Evolutionary conservation across 1,140 invertebrate genomes (phyloP).

Genomic region (Meloidogyne chitwoodi): DNA sequence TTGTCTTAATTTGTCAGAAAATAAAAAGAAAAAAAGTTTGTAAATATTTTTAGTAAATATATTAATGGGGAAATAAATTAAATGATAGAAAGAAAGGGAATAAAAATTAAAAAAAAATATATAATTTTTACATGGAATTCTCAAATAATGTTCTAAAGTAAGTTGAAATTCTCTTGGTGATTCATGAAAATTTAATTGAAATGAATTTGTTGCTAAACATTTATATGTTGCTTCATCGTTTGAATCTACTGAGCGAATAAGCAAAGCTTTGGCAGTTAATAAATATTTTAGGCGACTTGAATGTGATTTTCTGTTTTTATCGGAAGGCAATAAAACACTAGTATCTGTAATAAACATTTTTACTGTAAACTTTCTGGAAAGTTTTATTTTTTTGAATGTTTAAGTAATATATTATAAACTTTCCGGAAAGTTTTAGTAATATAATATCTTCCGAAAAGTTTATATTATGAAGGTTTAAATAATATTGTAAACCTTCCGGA

Average conservation of each 20-base stretch:
- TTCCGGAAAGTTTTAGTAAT: neutral
- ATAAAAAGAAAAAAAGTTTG: neutral
- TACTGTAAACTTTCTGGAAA: neutral
- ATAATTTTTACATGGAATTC: neutral
- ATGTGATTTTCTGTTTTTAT: neutral
- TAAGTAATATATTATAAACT: neutral
- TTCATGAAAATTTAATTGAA: neutral
- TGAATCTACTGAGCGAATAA: neutral
- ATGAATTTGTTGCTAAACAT: conserved; percentile 1
- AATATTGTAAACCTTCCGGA: neutral
- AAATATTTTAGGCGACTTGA: conserved; percentile 6
- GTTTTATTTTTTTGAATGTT: too few species aligned
- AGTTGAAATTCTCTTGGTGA: neutral
- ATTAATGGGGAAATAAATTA: neutral
- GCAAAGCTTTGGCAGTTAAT: neutral
- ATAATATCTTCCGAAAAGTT: too few species aligned
- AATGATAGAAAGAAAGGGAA: too few species aligned
- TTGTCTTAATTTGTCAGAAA: neutral
- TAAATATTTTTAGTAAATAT: neutral
- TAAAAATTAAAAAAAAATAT: neutral
- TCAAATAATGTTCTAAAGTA: neutral
- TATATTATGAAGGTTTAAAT: too few species aligned
- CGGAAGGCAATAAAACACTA: neutral
- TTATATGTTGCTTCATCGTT: conserved; percentile 12
- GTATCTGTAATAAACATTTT: neutral